Conservation (phyloP, 2,113 vertebrate genomes). For the Butorides virescens region DNA sequence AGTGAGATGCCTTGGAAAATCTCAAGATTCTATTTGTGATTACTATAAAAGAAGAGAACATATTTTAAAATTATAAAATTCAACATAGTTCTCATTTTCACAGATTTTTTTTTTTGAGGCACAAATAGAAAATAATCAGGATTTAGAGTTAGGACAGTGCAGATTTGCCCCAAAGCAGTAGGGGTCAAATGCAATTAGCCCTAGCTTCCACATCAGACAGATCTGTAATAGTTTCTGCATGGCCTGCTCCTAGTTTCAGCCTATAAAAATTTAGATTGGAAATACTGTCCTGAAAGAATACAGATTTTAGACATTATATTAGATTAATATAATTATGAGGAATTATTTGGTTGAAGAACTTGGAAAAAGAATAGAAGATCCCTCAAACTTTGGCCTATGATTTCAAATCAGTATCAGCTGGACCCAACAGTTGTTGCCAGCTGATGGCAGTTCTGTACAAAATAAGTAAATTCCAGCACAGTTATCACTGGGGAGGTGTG, state of each 20-base stretch:
- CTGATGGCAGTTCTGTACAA: background rate
- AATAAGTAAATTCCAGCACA: background rate
- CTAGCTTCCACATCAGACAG: background rate
- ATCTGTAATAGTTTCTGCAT: background rate
- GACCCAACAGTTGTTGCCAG: background rate
- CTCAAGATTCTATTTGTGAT: background rate
- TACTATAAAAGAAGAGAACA: background rate
- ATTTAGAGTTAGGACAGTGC: background rate
- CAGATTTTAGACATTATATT: background rate
- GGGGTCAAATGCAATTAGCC: slow-evolving; percentile 14
- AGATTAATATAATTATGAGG: background rate
- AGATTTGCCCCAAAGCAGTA: background rate
- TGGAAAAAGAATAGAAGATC: background rate
- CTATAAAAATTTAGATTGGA: background rate
- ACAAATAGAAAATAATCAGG: background rate
- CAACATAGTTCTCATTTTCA: background rate
- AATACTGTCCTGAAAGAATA: background rate
- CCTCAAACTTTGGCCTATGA: background rate
- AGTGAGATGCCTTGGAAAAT: background rate
- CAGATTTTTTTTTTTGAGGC: background rate
- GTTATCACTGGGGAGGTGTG: background rate
- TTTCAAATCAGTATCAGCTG: background rate
- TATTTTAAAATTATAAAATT: background rate
- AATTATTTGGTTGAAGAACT: background rate
- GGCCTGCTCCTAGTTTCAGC: background rate